phyloP scores from a whole-genome alignment of 2,888 invertebrate genomes.

The Lycophotia porphyrea region DNA sequence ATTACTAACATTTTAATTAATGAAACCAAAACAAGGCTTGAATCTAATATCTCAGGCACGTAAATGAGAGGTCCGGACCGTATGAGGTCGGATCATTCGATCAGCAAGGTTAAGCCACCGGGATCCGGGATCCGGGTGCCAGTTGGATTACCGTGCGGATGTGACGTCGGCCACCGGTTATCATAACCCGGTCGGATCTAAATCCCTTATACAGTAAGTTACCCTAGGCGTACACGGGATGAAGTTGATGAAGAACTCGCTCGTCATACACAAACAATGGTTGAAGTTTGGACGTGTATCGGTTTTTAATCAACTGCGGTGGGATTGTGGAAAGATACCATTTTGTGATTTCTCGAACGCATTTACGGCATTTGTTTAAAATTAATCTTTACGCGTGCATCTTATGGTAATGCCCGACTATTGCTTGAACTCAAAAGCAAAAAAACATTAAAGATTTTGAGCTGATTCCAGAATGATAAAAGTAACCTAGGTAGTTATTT shows the following conservation, averaged over 20 bases:
- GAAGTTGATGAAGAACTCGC: slow-evolving; percentile 45
- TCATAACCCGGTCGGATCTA: slow-evolving; percentile 41
- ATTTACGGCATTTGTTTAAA: not conserved
- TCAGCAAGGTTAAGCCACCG: slow-evolving; percentile 56
- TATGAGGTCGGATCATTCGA: slow-evolving; percentile 51
- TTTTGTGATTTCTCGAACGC: slow-evolving; percentile 12
- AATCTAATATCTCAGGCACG: slow-evolving; percentile 43
- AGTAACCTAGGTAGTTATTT: not conserved
- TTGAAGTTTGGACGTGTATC: slow-evolving; percentile 52
- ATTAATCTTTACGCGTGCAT: not conserved
- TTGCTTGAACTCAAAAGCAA: not conserved
- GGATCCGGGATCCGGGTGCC: slow-evolving; percentile 53
- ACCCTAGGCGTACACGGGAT: slow-evolving; percentile 14
- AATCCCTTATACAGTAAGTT: slow-evolving; percentile 55
- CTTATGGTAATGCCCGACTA: not conserved
- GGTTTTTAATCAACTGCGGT: slow-evolving; percentile 43
- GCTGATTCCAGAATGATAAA: not conserved
- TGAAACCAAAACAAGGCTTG: slow-evolving; percentile 30
- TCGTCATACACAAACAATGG: slow-evolving; percentile 52
- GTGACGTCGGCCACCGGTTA: slow-evolving; percentile 52
- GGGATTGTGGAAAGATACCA: not conserved
- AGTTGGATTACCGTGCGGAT: slow-evolving; percentile 56
- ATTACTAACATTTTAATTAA: slow-evolving; percentile 40
- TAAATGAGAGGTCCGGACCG: slow-evolving; percentile 39
- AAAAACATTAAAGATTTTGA: not conserved